Conservation (phyloP, 92 coral and sea anemone species). For the Meandrina meandrites region DNA sequence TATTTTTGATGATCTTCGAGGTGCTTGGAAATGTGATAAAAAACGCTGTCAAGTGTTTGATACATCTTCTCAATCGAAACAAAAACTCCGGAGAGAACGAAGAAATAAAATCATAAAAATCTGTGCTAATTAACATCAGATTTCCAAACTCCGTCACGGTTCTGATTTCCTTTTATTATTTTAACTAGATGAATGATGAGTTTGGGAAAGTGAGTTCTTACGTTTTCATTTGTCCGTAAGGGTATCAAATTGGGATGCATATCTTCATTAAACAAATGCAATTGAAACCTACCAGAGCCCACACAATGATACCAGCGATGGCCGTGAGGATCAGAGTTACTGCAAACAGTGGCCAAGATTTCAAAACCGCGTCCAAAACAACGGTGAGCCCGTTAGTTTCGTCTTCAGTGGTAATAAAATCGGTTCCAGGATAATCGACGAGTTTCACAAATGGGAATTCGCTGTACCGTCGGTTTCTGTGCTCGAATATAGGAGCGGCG, state of each 20-base stretch:
- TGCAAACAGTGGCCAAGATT: conserved; percentile 43
- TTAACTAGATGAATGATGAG: too few species aligned
- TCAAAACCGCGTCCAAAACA: conserved; percentile 7
- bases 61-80: too few species aligned
- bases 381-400: neutral
- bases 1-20: too few species aligned
- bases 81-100: too few species aligned
- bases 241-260: too few species aligned
- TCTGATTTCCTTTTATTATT: too few species aligned
- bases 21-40: too few species aligned
- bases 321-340: conserved; percentile 34
- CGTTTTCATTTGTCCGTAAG: neutral
- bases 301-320: conserved; percentile 47
- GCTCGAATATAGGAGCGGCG: conserved; percentile 20
- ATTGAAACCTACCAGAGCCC: conserved; percentile 48
- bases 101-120: too few species aligned
- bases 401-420: conserved; percentile 4
- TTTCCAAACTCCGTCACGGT: too few species aligned
- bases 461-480: neutral
- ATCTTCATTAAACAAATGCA: neutral
- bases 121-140: too few species aligned
- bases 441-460: conserved; percentile 37
- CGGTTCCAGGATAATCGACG: conserved; percentile 26
- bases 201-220: neutral
- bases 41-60: too few species aligned